Percentiles rank a stretch among this genome's conserved stretches.
phyloP scores from a whole-genome alignment of 2,113 vertebrate genomes.

The Campylorhamphus procurvoides region DNA sequence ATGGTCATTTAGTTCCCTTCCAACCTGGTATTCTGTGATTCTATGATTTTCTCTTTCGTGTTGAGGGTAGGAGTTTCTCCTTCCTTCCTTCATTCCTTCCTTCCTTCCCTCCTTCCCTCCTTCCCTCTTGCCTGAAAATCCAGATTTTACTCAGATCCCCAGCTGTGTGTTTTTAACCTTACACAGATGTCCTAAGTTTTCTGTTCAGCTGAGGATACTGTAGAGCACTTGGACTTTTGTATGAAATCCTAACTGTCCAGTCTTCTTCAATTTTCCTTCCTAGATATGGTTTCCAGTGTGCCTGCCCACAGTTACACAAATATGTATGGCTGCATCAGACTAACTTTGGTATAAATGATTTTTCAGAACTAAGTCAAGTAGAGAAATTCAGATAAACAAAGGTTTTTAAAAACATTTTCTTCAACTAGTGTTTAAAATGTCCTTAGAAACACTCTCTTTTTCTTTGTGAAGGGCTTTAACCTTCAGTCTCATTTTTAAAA shows the following conservation, averaged over 20 bases:
- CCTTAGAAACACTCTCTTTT: not conserved
- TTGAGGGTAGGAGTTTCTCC: not conserved
- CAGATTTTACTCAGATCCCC: not conserved
- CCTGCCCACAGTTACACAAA: not conserved
- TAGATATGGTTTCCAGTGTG: not conserved
- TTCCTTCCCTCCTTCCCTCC: no score
- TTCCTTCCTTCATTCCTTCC: not conserved
- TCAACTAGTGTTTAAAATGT: not conserved
- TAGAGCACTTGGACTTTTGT: not conserved
- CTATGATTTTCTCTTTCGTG: not conserved
- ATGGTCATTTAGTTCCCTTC: not conserved
- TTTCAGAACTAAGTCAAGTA: not conserved
- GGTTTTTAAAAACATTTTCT: not conserved
- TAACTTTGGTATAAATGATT: not conserved
- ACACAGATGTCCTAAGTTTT: not conserved
- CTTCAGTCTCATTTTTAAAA: conserved; percentile 5
- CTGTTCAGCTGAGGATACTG: not conserved
- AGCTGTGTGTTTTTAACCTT: not conserved
- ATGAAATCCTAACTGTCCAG: not conserved
- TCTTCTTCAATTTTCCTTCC: not conserved
- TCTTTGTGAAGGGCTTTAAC: not conserved
- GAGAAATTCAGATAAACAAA: not conserved
- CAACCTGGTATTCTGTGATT: not conserved
- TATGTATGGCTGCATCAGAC: not conserved
- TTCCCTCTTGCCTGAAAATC: not conserved